phyloP scores from a whole-genome alignment of 2,113 vertebrate species.

The Procapra przewalskii region DNA sequence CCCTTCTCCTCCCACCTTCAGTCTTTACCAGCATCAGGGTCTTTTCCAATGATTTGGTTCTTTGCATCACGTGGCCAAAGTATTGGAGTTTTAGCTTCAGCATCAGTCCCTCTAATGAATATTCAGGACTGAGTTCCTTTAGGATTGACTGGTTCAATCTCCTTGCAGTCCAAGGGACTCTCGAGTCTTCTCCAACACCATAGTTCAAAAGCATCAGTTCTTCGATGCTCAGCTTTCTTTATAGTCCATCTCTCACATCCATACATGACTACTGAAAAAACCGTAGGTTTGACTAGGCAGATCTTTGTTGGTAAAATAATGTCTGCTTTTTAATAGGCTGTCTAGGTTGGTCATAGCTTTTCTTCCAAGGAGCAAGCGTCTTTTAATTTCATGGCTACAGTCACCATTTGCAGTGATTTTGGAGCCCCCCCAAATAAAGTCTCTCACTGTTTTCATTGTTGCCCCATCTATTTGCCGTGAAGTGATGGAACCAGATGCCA shows the following conservation, averaged over 20 bases:
- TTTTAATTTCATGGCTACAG: neutral
- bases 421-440: neutral
- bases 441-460: neutral
- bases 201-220: neutral
- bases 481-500: neutral
- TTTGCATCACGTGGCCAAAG: neutral
- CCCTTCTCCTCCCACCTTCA: neutral
- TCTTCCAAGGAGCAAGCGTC: neutral
- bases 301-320: neutral
- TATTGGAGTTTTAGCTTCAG: neutral
- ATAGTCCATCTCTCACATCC: neutral
- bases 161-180: neutral
- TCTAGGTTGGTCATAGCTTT: neutral
- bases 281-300: neutral
- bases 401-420: neutral
- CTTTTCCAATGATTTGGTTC: neutral
- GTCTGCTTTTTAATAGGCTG: neutral
- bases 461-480: neutral
- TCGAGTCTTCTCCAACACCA: neutral
- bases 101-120: neutral
- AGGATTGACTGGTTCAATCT: neutral
- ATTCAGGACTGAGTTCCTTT: neutral
- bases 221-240: fast-evolving
- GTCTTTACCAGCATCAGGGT: neutral
- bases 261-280: neutral